Percentiles rank a stretch among this genome's conserved stretches.
These are phyloP conservation scores for Schrankia costaestrigalis DNA, from an alignment of 2,888 invertebrate species.

Conservation along the genomic window DNA sequence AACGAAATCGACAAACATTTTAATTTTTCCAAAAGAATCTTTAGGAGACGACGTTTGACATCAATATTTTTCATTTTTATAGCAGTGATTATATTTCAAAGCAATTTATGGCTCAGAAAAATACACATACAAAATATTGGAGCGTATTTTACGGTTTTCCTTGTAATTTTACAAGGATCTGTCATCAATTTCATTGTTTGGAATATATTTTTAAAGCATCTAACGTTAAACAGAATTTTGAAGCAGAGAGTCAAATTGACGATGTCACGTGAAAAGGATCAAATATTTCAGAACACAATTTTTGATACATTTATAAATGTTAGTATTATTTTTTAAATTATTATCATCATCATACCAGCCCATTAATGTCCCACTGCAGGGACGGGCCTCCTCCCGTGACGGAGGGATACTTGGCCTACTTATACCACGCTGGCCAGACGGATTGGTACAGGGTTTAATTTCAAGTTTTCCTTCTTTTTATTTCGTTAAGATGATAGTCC, in stretches of 20 bases:
- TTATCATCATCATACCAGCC: no score
- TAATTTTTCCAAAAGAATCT: conserved; percentile 26
- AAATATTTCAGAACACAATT: conserved; percentile 29
- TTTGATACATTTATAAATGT: conserved; percentile 34
- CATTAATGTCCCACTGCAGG: no score
- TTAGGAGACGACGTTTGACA: conserved; percentile 30
- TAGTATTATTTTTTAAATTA: conserved; percentile 18
- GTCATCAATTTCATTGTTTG: conserved; percentile 38
- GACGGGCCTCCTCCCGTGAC: no score
- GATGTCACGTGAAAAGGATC: conserved; percentile 24
- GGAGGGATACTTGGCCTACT: no score
- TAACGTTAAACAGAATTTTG: conserved; percentile 42
- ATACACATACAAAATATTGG: conserved; percentile 40
- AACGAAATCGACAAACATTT: conserved; percentile 45
- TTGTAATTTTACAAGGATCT: conserved; percentile 46
- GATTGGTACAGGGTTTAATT: no score
- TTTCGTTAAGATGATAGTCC: background rate
- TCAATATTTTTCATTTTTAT: conserved; percentile 31
- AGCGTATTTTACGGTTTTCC: conserved; percentile 35
- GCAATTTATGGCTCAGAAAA: conserved; percentile 29
- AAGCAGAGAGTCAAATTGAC: conserved; percentile 28
- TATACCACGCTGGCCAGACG: no score
- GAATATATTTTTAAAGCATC: conserved; percentile 40
- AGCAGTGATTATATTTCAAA: conserved; percentile 26
- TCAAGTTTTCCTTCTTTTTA: no score